phyloP scores from a whole-genome alignment of 2,113 vertebrate genomes.

The Pterocles orientalis region DNA sequence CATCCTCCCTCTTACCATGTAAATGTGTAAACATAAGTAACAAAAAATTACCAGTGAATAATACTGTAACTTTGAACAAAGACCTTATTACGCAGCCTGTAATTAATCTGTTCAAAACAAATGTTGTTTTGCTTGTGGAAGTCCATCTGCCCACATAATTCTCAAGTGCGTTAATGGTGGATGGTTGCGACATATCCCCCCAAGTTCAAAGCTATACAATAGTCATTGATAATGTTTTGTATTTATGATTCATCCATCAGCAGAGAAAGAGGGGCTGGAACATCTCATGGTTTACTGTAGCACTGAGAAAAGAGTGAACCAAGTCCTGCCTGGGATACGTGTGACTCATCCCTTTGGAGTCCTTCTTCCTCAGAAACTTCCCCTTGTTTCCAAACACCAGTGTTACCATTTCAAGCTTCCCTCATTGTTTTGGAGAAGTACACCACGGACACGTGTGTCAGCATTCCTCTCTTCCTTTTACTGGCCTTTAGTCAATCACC shows the following conservation, averaged over 20 bases:
- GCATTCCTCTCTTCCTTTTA: neutral
- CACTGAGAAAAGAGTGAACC: neutral
- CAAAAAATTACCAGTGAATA: neutral
- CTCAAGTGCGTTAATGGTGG: neutral
- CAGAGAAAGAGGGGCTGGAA: neutral
- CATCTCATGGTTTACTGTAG: neutral
- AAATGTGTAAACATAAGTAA: neutral
- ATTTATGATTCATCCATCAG: neutral
- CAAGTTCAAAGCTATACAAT: neutral
- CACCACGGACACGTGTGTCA: neutral
- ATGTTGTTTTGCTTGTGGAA: slow-evolving; percentile 31
- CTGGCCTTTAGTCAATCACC: fast-evolving
- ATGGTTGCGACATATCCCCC: neutral
- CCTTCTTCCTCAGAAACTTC: neutral
- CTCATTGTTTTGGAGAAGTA: neutral
- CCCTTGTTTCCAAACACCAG: neutral
- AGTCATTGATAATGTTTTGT: neutral
- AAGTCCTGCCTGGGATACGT: neutral
- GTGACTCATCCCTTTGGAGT: neutral
- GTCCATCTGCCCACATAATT: neutral
- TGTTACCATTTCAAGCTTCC: neutral
- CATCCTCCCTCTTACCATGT: neutral
- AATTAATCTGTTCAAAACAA: slow-evolving; percentile 30
- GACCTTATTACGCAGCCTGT: neutral
- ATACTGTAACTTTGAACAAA: neutral